phyloP scores from a whole-genome alignment of 2,888 invertebrate genomes.

The Agrotis segetum region DNA sequence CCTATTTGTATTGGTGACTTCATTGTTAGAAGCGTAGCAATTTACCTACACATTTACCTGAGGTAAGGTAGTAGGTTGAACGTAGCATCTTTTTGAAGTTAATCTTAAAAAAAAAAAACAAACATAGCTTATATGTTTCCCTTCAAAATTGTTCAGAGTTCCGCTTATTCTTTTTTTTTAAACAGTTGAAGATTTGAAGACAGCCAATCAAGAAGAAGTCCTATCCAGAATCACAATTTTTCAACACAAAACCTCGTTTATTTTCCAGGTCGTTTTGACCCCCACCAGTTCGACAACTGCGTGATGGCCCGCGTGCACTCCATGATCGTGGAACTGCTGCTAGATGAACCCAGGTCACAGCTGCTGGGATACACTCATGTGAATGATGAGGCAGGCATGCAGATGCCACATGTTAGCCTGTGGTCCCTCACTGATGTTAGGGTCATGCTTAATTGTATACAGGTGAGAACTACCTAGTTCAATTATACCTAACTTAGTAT shows the following conservation, averaged over 20 bases:
- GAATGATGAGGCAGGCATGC: conserved; percentile 95
- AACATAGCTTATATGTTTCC: too few relatives aligned
- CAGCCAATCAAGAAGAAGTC: background rate
- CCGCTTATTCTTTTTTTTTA: too few relatives aligned
- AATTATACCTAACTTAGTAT: background rate
- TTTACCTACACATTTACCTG: background rate
- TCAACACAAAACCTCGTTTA: background rate
- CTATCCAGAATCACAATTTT: too few relatives aligned
- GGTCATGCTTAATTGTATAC: conserved; percentile 94
- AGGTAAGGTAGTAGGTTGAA: too few relatives aligned
- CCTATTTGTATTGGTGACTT: background rate
- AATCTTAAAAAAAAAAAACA: too few relatives aligned
- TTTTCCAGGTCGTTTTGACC: conserved; percentile 93
- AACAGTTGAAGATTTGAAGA: background rate
- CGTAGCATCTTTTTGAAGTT: background rate
- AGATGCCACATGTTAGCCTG: conserved; percentile 95
- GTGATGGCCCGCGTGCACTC: conserved; percentile 97
- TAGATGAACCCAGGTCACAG: conserved; percentile 94
- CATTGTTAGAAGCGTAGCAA: background rate
- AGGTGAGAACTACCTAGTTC: conserved; percentile 82
- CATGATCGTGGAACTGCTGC: conserved; percentile 95
- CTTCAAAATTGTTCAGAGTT: background rate
- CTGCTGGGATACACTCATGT: conserved; percentile 96
- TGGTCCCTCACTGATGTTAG: conserved; percentile 96
- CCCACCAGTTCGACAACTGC: conserved; percentile 94